Percentiles rank a stretch among this genome's conserved stretches.
phyloP scores from a whole-genome alignment of 2,797 vertebrate genomes.

The Pangasius djambal region DNA sequence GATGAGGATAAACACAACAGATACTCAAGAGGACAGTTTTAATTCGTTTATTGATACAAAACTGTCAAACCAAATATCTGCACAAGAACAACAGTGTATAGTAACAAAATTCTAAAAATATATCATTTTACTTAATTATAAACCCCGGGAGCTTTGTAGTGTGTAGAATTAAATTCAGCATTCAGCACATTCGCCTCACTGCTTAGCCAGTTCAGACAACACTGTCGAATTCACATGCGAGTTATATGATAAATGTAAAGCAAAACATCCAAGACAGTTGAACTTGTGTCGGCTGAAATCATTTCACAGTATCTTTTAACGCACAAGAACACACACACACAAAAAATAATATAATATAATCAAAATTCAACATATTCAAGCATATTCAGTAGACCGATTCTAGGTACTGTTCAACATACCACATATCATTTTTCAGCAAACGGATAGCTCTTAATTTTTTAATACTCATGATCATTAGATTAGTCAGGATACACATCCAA shows the following conservation, averaged over 20 bases:
- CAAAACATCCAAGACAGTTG: slow-evolving; percentile 33
- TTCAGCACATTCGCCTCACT: slow-evolving; percentile 50
- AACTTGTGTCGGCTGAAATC: slow-evolving; percentile 16
- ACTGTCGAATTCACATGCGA: slow-evolving; percentile 53
- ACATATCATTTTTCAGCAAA: slow-evolving; percentile 37
- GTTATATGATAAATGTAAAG: slow-evolving; percentile 50
- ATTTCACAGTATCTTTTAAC: slow-evolving; percentile 41
- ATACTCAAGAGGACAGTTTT: background rate
- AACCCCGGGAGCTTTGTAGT: slow-evolving; percentile 56
- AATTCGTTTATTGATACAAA: slow-evolving; percentile 61
- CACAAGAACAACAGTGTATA: slow-evolving; percentile 60
- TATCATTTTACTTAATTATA: slow-evolving; percentile 59
- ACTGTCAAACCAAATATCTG: slow-evolving; percentile 57
- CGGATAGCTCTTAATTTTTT: slow-evolving; percentile 30
- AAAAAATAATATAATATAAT: slow-evolving; percentile 32
- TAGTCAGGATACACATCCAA: slow-evolving; percentile 35
- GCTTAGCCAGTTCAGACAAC: slow-evolving; percentile 43
- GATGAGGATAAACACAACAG: background rate
- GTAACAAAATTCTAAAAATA: slow-evolving; percentile 64
- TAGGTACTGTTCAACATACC: slow-evolving; percentile 45
- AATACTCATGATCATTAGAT: slow-evolving; percentile 14
- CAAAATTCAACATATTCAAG: slow-evolving; percentile 41
- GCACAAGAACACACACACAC: slow-evolving; percentile 33
- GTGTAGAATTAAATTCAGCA: slow-evolving; percentile 54
- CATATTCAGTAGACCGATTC: slow-evolving; percentile 41